Evolutionary conservation across 64 coral and sea anemone genomes (phyloP).

Genomic region (Platygyra sinensis): DNA sequence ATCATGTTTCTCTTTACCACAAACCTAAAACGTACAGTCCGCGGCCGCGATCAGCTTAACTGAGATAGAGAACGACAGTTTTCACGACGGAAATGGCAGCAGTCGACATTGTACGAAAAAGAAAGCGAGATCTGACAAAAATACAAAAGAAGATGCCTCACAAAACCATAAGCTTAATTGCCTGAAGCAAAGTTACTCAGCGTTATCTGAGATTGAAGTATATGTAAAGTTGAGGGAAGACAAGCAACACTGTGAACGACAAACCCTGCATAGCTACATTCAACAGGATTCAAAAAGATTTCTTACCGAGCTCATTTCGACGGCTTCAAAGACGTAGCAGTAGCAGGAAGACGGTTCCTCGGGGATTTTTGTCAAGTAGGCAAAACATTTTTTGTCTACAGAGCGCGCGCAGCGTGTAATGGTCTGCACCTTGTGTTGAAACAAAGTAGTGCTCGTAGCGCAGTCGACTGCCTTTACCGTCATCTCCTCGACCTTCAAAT

Average conservation of each 20-base stretch:
- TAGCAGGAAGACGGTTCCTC: conserved; percentile 63
- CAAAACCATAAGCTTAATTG: not conserved
- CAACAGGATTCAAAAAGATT: conserved; percentile 14
- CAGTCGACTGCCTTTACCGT: conserved; percentile 71
- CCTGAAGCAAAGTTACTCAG: not conserved
- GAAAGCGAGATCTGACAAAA: not conserved
- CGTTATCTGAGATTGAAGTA: not conserved
- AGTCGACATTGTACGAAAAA: not conserved
- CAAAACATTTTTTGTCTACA: conserved; percentile 85
- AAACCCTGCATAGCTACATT: not conserved
- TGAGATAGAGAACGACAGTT: not conserved
- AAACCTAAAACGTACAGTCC: too few species aligned
- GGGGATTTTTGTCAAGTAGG: conserved; percentile 73
- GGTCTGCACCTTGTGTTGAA: conserved; percentile 82
- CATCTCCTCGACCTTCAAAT: conserved; percentile 74
- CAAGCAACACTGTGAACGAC: not conserved
- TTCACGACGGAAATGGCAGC: not conserved
- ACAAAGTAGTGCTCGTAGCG: conserved; percentile 39
- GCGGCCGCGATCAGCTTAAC: not conserved
- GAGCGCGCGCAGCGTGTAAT: conserved; percentile 91
- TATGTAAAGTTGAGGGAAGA: not conserved
- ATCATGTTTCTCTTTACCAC: not conserved
- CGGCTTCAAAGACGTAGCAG: conserved; percentile 83
- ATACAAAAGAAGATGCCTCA: not conserved
- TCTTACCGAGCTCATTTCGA: conserved; percentile 76